phyloP scores from a whole-genome alignment of 2,113 vertebrate species.

The Catharus minimus region DNA sequence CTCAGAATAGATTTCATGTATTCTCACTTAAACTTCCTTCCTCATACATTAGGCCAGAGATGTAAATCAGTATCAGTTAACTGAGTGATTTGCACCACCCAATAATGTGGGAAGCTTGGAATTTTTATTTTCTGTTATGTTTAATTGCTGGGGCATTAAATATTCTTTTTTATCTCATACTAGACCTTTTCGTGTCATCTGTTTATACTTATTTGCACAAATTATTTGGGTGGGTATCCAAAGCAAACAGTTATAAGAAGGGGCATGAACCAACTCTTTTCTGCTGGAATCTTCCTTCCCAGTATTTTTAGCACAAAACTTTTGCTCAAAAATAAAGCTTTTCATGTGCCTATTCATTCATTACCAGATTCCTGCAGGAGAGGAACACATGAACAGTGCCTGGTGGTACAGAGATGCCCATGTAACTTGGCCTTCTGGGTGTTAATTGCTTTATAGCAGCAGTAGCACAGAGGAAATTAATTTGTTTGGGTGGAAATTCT shows the following conservation, averaged over 20 bases:
- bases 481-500: background rate
- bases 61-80: background rate
- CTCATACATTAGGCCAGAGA: background rate
- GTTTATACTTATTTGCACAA: background rate
- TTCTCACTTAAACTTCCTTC: background rate
- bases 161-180: background rate
- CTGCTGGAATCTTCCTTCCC: background rate
- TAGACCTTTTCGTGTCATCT: background rate
- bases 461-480: background rate
- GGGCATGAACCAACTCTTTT: background rate
- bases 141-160: background rate
- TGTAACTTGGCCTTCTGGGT: accelerated
- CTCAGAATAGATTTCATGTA: background rate
- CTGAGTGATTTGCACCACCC: background rate
- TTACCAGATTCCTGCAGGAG: background rate
- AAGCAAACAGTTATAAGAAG: background rate
- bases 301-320: background rate
- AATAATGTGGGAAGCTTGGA: background rate
- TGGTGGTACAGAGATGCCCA: background rate
- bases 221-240: background rate
- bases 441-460: background rate
- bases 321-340: background rate
- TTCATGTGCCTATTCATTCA: accelerated
- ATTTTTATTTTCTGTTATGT: background rate
- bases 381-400: background rate